Evolutionary conservation across 2,888 invertebrate genomes (phyloP).

Genomic region (Entomobrya proxima): DNA sequence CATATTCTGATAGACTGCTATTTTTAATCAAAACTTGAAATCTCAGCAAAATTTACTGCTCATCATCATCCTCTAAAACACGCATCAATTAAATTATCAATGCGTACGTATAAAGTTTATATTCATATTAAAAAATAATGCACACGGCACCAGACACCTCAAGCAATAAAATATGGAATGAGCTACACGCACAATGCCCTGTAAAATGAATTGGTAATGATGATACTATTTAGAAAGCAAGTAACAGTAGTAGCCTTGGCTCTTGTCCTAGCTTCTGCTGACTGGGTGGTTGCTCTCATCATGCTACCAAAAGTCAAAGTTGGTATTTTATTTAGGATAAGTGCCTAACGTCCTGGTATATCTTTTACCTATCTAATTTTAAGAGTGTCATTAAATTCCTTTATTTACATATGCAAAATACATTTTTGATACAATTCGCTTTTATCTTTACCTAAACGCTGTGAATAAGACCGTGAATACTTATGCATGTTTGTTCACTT

Average conservation of each 20-base stretch:
- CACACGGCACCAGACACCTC: not conserved
- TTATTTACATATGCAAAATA: too few relatives aligned
- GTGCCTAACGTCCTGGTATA: too few relatives aligned
- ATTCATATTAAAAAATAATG: not conserved
- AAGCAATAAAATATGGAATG: not conserved
- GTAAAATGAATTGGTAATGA: not conserved
- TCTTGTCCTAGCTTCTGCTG: conserved; percentile 37
- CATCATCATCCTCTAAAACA: not conserved
- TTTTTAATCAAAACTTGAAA: too few relatives aligned
- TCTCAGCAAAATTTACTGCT: not conserved
- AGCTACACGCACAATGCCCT: not conserved
- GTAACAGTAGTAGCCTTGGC: conserved; percentile 53
- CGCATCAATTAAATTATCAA: not conserved
- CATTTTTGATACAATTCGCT: too few relatives aligned
- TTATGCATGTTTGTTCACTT: not conserved
- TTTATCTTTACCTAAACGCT: too few relatives aligned
- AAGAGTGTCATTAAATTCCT: too few relatives aligned
- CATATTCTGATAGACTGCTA: too few relatives aligned
- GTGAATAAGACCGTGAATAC: not conserved
- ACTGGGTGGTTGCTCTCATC: conserved; percentile 47
- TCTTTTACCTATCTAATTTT: too few relatives aligned
- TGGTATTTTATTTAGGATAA: not conserved
- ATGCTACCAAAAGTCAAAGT: not conserved
- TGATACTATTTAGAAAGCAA: conserved; percentile 46
- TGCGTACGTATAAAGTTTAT: not conserved